Evolutionary conservation across 2,797 vertebrate species (phyloP), one percentile per base, ranked within the genome.

Genomic region (Peromyscus nudipes): DNA sequence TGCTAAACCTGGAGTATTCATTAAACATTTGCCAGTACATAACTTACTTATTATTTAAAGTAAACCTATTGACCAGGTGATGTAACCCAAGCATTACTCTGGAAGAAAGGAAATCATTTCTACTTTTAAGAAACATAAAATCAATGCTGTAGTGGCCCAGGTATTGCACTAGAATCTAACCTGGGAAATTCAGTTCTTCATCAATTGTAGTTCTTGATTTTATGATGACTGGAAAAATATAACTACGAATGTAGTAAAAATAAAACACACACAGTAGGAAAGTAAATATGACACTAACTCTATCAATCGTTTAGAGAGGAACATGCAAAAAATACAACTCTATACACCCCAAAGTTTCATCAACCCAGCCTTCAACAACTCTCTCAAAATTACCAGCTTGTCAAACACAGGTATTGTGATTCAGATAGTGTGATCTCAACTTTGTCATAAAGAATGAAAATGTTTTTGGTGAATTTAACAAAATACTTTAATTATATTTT

Each of bases 401-500:
- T 52, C 52, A 71, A 89, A 94, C 23, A 67, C 19, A 46, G 16
- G 0, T 73, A 49, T 31, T 75, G 1, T 62, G 46, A 67, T 82
- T 83, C 60, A 80, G 67, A 87, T 52, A 69, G 14, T 62, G 21
- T 75, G 55, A 80, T 97, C 71, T 83, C 21, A 91, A 76, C 13
- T 93, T 79, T 71, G 31, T 67, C 43, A 3, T 79, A 79, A 81
- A 86, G 84, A 71, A 64, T 73, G 43, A 43, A 52, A 77, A 46
- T 71, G 7, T 83, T 96, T 89, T 92, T 60, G 40, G 65, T n/a
- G 52, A 55, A 83, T 77, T 83, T 86, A 64, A 40, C 92, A 88
- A 94, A 96, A 85, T 73, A 43, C 9, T 81, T 55, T 96, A 77
- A 91, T 89, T 34, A 27, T 31, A 64, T 80, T 81, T 80, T 8